phyloP scores from a whole-genome alignment of 2,888 invertebrate genomes.

The Pegoplata infirma region DNA sequence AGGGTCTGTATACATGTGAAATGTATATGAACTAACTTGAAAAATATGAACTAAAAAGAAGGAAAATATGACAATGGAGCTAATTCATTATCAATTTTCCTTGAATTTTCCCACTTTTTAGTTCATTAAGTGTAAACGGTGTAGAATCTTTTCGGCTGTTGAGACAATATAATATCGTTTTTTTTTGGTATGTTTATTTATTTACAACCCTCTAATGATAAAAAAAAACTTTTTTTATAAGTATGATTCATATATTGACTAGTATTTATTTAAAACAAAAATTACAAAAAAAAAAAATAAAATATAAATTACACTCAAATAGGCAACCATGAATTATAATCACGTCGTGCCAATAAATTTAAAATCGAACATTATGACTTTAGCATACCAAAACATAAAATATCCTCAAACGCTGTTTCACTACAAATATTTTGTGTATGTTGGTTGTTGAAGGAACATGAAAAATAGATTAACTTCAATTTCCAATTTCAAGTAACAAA shows the following conservation, averaged over 20 bases:
- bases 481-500: slow-evolving; percentile 25
- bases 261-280: slow-evolving; percentile 2
- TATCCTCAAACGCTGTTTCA: slow-evolving; percentile 7
- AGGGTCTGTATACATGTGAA: too few species aligned
- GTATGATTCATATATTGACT: background rate
- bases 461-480: slow-evolving; percentile 58
- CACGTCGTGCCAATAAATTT: slow-evolving; percentile 76
- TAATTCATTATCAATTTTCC: too few species aligned
- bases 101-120: too few species aligned
- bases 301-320: slow-evolving; percentile 55
- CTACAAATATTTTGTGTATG: background rate
- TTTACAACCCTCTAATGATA: background rate
- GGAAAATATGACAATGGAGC: too few species aligned
- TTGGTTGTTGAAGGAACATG: slow-evolving; percentile 44
- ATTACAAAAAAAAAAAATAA: too few species aligned
- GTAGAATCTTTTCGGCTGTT: background rate
- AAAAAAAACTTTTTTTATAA: background rate
- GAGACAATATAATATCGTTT: slow-evolving; percentile 12
- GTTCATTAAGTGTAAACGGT: too few species aligned
- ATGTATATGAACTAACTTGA: too few species aligned
- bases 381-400: slow-evolving; percentile 63
- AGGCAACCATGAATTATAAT: slow-evolving; percentile 71
- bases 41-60: too few species aligned
- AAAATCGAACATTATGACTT: slow-evolving; percentile 74
- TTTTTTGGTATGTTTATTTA: slow-evolving; percentile 1